Base-by-base conservation (phyloP, 1,140 invertebrate species). In the Papilio polytes region DNA sequence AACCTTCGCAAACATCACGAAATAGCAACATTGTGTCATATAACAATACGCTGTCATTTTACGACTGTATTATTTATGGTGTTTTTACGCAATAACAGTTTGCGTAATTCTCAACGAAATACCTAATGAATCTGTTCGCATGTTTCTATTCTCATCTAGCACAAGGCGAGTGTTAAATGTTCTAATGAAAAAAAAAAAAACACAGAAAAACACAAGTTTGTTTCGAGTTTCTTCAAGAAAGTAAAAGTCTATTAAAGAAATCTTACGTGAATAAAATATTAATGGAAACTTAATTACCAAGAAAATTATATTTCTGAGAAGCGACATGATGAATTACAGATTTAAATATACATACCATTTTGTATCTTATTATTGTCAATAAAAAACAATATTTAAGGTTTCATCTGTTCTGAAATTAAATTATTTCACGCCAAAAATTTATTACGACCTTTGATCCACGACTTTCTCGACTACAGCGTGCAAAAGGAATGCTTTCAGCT, bases 381-480 rank as follows among this genome's bases (percentile, higher is more conserved):
- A 56, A 56, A 56, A 56, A 26, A 18, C 13, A 18, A 56, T 18
- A 56, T 56, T 56, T 63, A 12, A 3, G 15, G n/a, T 22, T 74
- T 74, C 73, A 46, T 48, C 73, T 74, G 18, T 3, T 6, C 41
- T 74, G 73, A 48, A 20, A 48, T 74, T 10, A 44, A 74, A 74
- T 74, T 74, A 74, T 74, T 74, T 74, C 20, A 70, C 66, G 74
- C 26, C 56, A 36, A 78, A 51, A 72, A 53, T 78, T 76, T 53
- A 81, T 59, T 72, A 18, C 73, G 77, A 74, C 66, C 31, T 82
- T 79, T 82, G 41, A 79, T 74, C 70, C 74, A 63, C 44, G 73
- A 12, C 44, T 26, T 74, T n/a, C 44, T 22, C 73, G 73, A 48
- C 36, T 18, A 74, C 20, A 44, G 3, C 20, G n/a, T 10, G 15